A percentile compares a stretch with the other conserved stretches of the same genome.
These are phyloP conservation scores for Borostomias antarcticus DNA, from an alignment of 2,797 vertebrate species.

Conservation along the genomic window DNA sequence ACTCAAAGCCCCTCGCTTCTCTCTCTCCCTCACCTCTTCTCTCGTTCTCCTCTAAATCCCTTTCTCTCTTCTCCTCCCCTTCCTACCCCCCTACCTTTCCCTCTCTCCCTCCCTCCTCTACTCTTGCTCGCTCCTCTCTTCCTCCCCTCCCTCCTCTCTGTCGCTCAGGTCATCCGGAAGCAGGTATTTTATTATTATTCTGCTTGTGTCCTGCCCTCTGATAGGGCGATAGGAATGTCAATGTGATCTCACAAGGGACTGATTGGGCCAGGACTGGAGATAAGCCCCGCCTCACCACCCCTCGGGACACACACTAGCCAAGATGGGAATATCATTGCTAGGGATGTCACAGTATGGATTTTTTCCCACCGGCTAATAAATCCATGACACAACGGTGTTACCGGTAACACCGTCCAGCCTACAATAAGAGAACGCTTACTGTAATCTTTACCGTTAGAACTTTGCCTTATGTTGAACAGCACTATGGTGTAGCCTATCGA, in stretches of 20 bases:
- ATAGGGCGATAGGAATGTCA: constrained; percentile 62
- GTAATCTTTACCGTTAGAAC: too few relatives aligned
- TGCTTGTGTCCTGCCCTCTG: constrained; percentile 16
- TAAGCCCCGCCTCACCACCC: constrained; percentile 22
- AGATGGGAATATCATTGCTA: background rate
- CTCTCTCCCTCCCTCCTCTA: background rate
- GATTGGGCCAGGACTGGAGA: constrained; percentile 43
- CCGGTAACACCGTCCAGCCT: too few relatives aligned
- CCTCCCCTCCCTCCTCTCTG: background rate
- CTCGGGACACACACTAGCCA: background rate
- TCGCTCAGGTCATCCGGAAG: constrained; percentile 27
- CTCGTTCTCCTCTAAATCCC: background rate
- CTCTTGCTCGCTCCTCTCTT: background rate
- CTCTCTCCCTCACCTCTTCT: background rate
- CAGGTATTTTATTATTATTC: constrained; percentile 59
- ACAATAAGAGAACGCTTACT: too few relatives aligned
- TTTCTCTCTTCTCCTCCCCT: background rate
- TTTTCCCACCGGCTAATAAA: too few relatives aligned
- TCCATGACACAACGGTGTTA: too few relatives aligned
- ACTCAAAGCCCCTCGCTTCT: too few relatives aligned
- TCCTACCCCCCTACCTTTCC: background rate
- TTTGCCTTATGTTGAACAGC: too few relatives aligned
- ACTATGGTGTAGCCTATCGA: too few relatives aligned
- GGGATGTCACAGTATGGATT: too few relatives aligned
- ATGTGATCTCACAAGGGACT: constrained; percentile 49